Evolutionary conservation across 2,113 vertebrate species (phyloP).

Genomic region (Brachyhypopomus occidentalis): DNA sequence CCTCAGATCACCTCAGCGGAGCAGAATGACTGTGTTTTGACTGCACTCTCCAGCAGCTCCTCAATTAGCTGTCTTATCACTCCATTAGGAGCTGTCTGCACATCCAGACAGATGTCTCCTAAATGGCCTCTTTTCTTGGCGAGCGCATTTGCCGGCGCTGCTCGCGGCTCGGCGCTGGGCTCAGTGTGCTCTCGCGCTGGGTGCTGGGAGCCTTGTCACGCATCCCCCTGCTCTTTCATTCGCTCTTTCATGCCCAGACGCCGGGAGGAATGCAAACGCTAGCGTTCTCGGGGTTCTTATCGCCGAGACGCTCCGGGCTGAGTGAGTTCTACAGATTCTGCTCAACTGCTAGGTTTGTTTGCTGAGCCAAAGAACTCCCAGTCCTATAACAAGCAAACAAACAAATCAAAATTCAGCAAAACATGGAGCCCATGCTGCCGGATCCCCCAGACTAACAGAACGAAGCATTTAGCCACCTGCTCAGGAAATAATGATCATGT

Average conservation of each 20-base stretch:
- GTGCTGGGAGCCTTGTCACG: conserved; percentile 21
- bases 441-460: conserved; percentile 6
- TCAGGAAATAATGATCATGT: conserved; percentile 25
- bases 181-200: neutral
- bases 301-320: conserved; percentile 6
- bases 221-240: conserved; percentile 32
- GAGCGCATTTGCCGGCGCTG: neutral
- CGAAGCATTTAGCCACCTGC: conserved; percentile 31
- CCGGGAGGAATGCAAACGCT: neutral
- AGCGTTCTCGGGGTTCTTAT: conserved; percentile 34
- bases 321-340: conserved; percentile 15
- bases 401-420: conserved; percentile 20
- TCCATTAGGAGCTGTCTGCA: too few relatives aligned
- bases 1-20: too few relatives aligned
- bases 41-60: too few relatives aligned
- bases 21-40: too few relatives aligned
- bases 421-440: conserved; percentile 13
- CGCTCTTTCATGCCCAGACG: conserved; percentile 34
- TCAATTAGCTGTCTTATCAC: too few relatives aligned
- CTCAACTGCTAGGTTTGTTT: conserved; percentile 19
- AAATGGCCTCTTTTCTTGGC: too few relatives aligned
- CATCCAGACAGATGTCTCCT: too few relatives aligned
- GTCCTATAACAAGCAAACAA: conserved; percentile 34
- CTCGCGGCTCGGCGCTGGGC: conserved; percentile 2
- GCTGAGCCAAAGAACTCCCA: conserved; percentile 33